A percentile compares a stretch with the other conserved stretches of the same genome.
These are phyloP conservation scores for Hydropsyche betteni DNA, from an alignment of 2,888 invertebrate species.

Conservation along the genomic window DNA sequence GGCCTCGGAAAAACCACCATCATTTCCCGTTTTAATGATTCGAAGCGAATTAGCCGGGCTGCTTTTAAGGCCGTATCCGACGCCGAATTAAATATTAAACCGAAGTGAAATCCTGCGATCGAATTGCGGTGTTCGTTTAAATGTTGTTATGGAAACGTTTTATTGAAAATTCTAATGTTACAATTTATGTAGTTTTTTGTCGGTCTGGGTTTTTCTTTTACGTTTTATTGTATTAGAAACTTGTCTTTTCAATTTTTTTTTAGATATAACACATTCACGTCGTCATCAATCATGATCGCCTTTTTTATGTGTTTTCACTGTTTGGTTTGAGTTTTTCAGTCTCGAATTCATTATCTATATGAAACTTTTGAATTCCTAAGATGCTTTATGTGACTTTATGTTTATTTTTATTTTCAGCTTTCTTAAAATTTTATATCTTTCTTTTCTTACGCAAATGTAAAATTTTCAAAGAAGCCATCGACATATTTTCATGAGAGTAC, in stretches of 20 bases:
- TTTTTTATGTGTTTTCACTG: background rate
- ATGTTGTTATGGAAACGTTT: background rate
- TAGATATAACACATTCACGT: conserved; percentile 20
- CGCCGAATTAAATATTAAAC: background rate
- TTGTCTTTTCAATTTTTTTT: background rate
- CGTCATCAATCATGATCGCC: conserved; percentile 24
- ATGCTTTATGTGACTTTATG: too few species aligned
- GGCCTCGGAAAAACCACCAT: too few species aligned
- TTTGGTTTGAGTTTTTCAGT: conserved; percentile 10
- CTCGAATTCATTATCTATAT: conserved; percentile 15
- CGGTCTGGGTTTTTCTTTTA: background rate
- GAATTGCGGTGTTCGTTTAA: background rate
- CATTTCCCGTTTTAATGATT: too few species aligned
- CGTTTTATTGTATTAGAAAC: background rate
- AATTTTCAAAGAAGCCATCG: background rate
- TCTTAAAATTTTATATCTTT: too few species aligned
- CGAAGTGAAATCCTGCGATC: background rate
- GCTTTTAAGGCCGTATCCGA: background rate
- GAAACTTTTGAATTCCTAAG: conserved; percentile 7
- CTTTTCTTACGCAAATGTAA: too few species aligned
- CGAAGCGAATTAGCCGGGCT: background rate
- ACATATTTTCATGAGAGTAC: background rate
- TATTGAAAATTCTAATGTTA: too few species aligned
- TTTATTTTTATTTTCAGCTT: too few species aligned
- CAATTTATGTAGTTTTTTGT: too few species aligned